Evolutionary conservation across 2,113 vertebrate species (phyloP).

Genomic region (Synchiropus splendidus): DNA sequence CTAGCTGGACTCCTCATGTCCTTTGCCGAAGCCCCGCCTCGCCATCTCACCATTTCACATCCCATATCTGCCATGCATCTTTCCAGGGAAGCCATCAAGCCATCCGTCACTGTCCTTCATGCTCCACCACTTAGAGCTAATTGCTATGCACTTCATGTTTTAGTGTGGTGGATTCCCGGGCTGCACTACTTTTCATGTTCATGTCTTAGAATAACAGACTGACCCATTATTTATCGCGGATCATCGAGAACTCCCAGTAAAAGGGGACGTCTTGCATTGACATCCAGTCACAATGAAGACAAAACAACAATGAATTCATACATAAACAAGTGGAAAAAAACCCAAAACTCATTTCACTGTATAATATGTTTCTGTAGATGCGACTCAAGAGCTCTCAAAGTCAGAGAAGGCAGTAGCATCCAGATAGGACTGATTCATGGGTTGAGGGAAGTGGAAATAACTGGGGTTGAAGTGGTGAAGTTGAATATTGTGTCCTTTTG

Average conservation of each 20-base stretch:
- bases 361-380: too few species aligned
- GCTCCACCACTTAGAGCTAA: constrained; percentile 15
- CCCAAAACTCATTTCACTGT: too few species aligned
- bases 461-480: too few species aligned
- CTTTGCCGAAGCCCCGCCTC: constrained; percentile 15
- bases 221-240: constrained; percentile 51
- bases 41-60: constrained; percentile 34
- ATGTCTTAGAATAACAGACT: constrained; percentile 37
- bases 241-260: constrained; percentile 9
- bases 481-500: too few species aligned
- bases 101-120: constrained; percentile 13
- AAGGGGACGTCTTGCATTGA: constrained; percentile 38
- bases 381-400: too few species aligned
- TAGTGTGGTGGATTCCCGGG: constrained; percentile 35
- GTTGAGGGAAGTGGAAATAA: too few species aligned
- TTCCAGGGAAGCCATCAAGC: constrained; percentile 1
- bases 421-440: too few species aligned
- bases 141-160: constrained; percentile 33
- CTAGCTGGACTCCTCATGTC: constrained; percentile 27
- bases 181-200: constrained; percentile 19
- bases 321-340: too few species aligned
- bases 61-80: constrained; percentile 15
- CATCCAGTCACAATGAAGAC: constrained; percentile 6
- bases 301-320: too few species aligned
- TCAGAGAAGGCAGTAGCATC: too few species aligned